Evolutionary conservation across 2,888 invertebrate genomes (phyloP), one percentile per base, ranked within the genome.

Genomic region (Napeogenes inachia): DNA sequence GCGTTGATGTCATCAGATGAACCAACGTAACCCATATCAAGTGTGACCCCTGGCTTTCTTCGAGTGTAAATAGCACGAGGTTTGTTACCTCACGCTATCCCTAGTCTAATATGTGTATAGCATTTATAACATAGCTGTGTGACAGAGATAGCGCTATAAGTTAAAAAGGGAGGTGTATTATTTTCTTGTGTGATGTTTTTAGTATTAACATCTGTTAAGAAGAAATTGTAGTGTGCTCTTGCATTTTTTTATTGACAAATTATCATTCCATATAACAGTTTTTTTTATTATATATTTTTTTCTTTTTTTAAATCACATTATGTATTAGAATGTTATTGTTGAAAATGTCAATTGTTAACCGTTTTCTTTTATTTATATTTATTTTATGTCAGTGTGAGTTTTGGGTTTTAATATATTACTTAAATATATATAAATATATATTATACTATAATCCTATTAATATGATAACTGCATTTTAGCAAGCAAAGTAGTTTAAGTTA

Each of bases 1-100:
- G 93, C 93, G 55, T 81, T 93, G 61, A 93, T 93, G 82, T 86
- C 88, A 4, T 79, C 88, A 0, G 88, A 89, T 57, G 89, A 90
- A 69, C 86, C 82, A 68, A 91, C 89, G 84, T 90, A 90, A 80
- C 85, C 62, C 72, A 61, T 56, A 61, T 54, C 61, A 32, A 38
- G 42, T 10, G 8, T 53, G 33, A 46, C 54, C 35, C 33, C 32
- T 30, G 57, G 67, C 47, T 58, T 46, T 58, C 63, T 61, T 47
- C 71, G 72, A 76, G 71, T 73, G 70, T 75, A 71, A 73, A 68
- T 70, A 74, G 69, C 73, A 72, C 70, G 72, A 72, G 69, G 74
- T 74, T 75, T 74, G 75, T 73, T 72, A 80, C 77, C 59, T 62
- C 72, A 65, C 63, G 70, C 75, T 76, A 77, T 66, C 68, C 74